Evolutionary conservation across 2,797 vertebrate genomes (phyloP), one percentile per base, ranked within the genome.

Genomic region (Babyrousa celebensis): DNA sequence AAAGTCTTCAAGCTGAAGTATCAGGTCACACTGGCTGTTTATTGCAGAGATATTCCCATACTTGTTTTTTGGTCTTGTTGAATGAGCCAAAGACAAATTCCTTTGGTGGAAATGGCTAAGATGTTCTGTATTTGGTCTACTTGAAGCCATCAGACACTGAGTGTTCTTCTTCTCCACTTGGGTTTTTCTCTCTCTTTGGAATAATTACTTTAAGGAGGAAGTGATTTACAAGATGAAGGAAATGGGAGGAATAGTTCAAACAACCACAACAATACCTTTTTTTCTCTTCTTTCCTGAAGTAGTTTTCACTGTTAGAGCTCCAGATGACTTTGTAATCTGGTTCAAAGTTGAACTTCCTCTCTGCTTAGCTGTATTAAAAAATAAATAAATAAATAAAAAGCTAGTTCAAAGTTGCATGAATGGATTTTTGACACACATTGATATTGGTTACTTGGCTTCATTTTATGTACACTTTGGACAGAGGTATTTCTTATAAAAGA

Each of bases 181-280:
- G 67, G 3, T 92, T 71, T 85, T 83, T 67, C 63, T 91, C 27
- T 84, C 32, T 77, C 15, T 79, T 60, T 93, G 79, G 75, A 67
- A 23, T 56, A 27, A 91, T 88, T 85, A 70, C 43, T 71, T 71
- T 9, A 14, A 92, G n/a, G 40, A 67, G 60, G 68, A 89, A 88
- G 17, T 25, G 83, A 90, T 56, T 84, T 70, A 75, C 71, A 79
- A 52, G 62, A 62, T n/a, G 56, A 67, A 84, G 36, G 43, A 72
- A 83, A 15, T 29, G 7, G 62, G 65, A 84, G 74, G 60, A 84
- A 70, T 16, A 17, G 52, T 62, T n/a, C 12, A 78, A 89, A 82
- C 4, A 48, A 23, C 40, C 67, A 79, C 32, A 63, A 63, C 25
- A 71, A 36, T 95, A 98, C 96, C 97, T 96, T 93, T 96, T 72